Evolutionary conservation across 2,888 invertebrate species (phyloP), one percentile per base, ranked within the genome.

Genomic region (Tachina grossa): DNA sequence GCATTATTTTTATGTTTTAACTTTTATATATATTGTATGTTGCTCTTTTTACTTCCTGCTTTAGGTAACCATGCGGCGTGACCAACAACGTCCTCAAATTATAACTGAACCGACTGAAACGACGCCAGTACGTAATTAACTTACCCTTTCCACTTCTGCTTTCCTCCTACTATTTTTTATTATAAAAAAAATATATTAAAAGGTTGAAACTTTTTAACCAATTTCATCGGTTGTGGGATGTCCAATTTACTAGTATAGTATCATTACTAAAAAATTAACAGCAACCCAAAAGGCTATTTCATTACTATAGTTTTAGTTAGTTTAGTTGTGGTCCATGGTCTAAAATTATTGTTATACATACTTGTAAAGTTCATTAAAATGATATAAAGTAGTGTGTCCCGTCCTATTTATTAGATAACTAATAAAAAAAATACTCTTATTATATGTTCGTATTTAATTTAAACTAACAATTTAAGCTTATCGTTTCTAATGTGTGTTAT

Each of bases 51-150:
- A 87, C 89, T 89, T 90, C 91, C 88, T 49, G 91, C 95, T 94
- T 93, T 94, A 94, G 95, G 94, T 94, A 93, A 93, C 94, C 93
- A 94, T 93, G 93, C 93, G 94, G 93, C 93, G 94, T 94, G 93
- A 83, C 66, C 85, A 93, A 94, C 93, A 93, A 94, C 94, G 96
- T 90, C 89, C 91, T 89, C 89, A 90, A 89, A 90, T 88, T 89
- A 91, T 90, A 88, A 89, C 89, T 89, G 92, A 92, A 90, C 92
- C 92, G 89, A 93, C 91, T 89, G 93, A 93, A 91, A 91, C 91
- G 90, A 93, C 93, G 89, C 93, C 93, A 91, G 93, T 93, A 93
- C 92, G 93, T 93, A 92, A 92, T 85, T 79, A 76, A 85, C 85
- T 71, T 59, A 59, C 68, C 63, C 31, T 31, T 69, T 39, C 77